Evolutionary conservation across 2,888 invertebrate species (phyloP).

Genomic region (Drosophila dives): DNA sequence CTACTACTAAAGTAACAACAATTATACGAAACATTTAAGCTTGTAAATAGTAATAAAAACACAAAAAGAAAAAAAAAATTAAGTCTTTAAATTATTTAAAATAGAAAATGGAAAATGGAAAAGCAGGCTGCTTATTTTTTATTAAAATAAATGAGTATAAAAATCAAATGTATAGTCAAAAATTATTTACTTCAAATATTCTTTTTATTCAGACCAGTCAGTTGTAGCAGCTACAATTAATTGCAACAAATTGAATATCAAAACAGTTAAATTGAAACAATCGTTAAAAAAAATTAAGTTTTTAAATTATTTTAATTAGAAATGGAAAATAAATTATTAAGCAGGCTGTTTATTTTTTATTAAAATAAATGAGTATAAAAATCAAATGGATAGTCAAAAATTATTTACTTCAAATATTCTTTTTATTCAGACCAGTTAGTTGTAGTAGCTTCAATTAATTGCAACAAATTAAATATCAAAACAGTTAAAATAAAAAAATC

Average conservation of each 20-base stretch:
- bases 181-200: not conserved
- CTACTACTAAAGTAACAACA: conserved; percentile 32
- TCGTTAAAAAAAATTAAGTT: conserved; percentile 16
- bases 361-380: not conserved
- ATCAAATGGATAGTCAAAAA: not conserved
- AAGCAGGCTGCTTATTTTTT: not conserved
- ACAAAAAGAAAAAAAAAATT: conserved; percentile 9
- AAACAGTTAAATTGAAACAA: conserved; percentile 40
- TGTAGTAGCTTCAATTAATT: conserved; percentile 54
- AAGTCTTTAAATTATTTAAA: not conserved
- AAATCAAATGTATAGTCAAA: not conserved
- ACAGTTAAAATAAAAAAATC: conserved; percentile 37
- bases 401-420: not conserved
- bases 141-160: conserved; percentile 1
- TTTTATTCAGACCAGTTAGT: conserved; percentile 11
- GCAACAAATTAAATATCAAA: conserved; percentile 65
- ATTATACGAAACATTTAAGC: conserved; percentile 56
- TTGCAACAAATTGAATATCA: conserved; percentile 65
- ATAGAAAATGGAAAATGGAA: not conserved
- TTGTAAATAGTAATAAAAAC: conserved; percentile 75
- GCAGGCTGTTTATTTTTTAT: not conserved
- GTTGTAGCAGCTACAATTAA: conserved; percentile 48
- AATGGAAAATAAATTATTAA: not conserved
- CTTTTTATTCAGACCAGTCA: too few relatives aligned
- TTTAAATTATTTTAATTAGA: not conserved